Conservation (phyloP, 2,888 invertebrate genomes). For the Ectemnius continuus region DNA sequence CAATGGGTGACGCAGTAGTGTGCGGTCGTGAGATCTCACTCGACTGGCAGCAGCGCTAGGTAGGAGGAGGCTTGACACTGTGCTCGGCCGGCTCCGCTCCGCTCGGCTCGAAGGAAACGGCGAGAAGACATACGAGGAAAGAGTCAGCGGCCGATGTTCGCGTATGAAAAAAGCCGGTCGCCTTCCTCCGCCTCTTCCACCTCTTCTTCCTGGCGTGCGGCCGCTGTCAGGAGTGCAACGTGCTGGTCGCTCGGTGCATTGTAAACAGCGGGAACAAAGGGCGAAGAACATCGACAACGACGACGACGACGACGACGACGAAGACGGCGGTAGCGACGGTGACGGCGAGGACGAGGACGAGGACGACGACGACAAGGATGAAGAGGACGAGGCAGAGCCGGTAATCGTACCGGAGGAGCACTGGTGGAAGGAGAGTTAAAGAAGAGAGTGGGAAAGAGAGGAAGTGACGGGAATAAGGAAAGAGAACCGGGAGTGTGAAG, state of each 20-base stretch:
- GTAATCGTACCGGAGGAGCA: constrained; percentile 12
- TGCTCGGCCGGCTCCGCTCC: too few relatives aligned
- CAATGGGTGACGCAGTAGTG: too few relatives aligned
- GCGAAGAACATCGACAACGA: constrained; percentile 33
- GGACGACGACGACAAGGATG: constrained; percentile 40
- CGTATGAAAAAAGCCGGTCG: constrained; percentile 62
- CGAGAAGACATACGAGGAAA: constrained; percentile 29
- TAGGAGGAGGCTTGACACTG: too few relatives aligned
- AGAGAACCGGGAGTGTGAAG: constrained; percentile 43
- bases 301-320: constrained; percentile 44
- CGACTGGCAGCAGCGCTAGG: too few relatives aligned
- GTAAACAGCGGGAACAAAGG: constrained; percentile 56
- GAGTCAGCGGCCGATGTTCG: constrained; percentile 56
- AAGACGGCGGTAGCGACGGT: constrained; percentile 33
- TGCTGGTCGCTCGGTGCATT: constrained; percentile 45
- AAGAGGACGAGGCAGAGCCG: constrained; percentile 15
- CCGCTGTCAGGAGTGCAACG: constrained; percentile 50
- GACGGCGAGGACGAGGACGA: constrained; percentile 37
- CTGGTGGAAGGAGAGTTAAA: constrained; percentile 29
- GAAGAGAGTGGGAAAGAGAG: constrained; percentile 26
- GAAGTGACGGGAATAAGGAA: constrained; percentile 45
- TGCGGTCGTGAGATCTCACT: too few relatives aligned
- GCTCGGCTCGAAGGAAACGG: constrained; percentile 24
- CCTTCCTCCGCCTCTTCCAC: constrained; percentile 54
- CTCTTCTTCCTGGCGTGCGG: constrained; percentile 53